These are phyloP conservation scores for Hirtodrosophila alboralis DNA, from an alignment of 2,888 invertebrate genomes.

Conservation along the genomic window DNA sequence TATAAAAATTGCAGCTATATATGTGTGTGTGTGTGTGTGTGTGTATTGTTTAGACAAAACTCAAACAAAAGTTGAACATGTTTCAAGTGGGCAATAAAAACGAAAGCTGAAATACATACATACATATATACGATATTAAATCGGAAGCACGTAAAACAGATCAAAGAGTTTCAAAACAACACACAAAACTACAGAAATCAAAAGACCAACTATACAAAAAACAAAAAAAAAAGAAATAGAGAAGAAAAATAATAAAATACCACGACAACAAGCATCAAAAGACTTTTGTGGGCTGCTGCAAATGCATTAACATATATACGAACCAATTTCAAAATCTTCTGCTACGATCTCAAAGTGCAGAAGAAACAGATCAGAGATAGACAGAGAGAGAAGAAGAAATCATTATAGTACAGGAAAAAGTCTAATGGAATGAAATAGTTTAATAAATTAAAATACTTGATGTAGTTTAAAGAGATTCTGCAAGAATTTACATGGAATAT, in stretches of 20 bases:
- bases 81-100: slow-evolving; percentile 73
- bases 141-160: slow-evolving; percentile 73
- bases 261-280: slow-evolving; percentile 22
- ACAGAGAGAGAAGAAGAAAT: too few species aligned
- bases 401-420: too few species aligned
- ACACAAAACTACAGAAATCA: too few species aligned
- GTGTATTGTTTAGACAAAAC: slow-evolving; percentile 53
- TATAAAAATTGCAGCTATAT: slow-evolving; percentile 22
- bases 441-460: too few species aligned
- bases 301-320: slow-evolving; percentile 32
- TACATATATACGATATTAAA: slow-evolving; percentile 51
- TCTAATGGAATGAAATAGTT: too few species aligned
- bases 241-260: slow-evolving; percentile 16
- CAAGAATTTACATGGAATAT: too few species aligned
- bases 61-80: slow-evolving; percentile 54
- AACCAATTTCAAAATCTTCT: slow-evolving; percentile 11
- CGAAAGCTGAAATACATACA: slow-evolving; percentile 54
- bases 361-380: neutral
- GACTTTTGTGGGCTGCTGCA: slow-evolving; percentile 36
- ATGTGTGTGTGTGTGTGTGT: slow-evolving; percentile 11
- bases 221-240: slow-evolving; percentile 15
- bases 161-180: slow-evolving; percentile 51
- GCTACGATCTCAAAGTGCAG: slow-evolving; percentile 10
- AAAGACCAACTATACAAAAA: slow-evolving; percentile 14
- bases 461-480: too few species aligned